These are phyloP conservation scores for Phoxinus dragarum DNA, from an alignment of 2,797 vertebrate genomes.

Conservation along the genomic window DNA sequence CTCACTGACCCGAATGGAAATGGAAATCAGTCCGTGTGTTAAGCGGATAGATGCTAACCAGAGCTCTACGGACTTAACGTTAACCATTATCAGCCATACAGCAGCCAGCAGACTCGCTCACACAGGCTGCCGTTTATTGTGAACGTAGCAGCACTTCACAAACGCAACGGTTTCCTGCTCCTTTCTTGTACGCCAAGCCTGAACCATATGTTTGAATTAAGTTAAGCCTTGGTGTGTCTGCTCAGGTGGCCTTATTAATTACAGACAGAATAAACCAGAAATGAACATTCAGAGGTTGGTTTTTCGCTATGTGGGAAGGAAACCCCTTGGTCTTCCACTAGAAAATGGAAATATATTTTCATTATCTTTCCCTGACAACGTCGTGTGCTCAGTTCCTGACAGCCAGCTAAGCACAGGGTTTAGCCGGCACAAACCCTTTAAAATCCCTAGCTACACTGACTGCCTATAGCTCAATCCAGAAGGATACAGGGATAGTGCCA, in stretches of 20 bases:
- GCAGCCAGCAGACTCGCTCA: not conserved
- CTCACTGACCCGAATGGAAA: constrained; percentile 27
- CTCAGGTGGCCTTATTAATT: not conserved
- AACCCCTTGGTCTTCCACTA: not conserved
- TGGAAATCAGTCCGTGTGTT: constrained; percentile 13
- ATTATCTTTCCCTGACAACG: not conserved
- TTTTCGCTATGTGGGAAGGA: not conserved
- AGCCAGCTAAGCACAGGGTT: constrained; percentile 34
- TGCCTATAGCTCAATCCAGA: not conserved
- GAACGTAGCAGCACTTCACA: not conserved
- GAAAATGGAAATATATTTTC: constrained; percentile 7
- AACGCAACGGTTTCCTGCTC: not conserved
- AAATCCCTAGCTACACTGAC: constrained; percentile 34
- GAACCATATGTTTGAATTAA: constrained; percentile 32
- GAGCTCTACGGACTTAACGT: constrained; percentile 5
- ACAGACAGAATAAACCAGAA: not conserved
- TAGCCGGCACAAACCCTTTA: constrained; percentile 40
- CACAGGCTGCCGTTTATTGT: not conserved
- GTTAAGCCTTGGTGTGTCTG: not conserved
- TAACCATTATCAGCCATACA: constrained; percentile 18
- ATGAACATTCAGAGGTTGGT: not conserved
- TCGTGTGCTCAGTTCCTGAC: constrained; percentile 17
- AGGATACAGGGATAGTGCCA: constrained; percentile 6
- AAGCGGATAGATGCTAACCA: constrained; percentile 46
- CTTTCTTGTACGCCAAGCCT: constrained; percentile 6